Evolutionary conservation across 2,888 invertebrate species (phyloP), one percentile per base, ranked within the genome.

Genomic region (Linnaemya vulpina): DNA sequence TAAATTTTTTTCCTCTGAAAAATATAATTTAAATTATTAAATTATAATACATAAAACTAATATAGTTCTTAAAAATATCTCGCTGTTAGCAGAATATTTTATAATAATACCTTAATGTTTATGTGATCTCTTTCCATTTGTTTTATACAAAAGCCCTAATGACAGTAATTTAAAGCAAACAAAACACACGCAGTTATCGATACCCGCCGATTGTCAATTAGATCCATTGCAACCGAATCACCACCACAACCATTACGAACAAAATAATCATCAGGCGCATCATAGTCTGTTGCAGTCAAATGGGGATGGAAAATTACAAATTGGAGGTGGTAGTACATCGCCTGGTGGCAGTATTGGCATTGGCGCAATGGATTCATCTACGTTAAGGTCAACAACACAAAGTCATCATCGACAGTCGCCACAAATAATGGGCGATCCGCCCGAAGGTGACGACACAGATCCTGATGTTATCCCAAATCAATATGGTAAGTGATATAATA

Each of bases 401-500:
- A 90, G 88, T 70, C 89, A 89, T 88, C 90, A 90, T 91, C 92
- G 90, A 88, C 93, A 94, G 92, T 90, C 93, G 92, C 90, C 92
- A 49, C 92, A 91, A 87, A 87, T 92, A 84, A 89, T 91, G 87
- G 90, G 90, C 87, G 93, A 93, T 87, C 92, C 90, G 86, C 90
- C 91, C 81, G 93, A 93, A 87, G 90, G 90, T 78, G 93, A 93
- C 88, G 96, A 96, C 90, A 95, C 96, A 73, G 97, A 97, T 93
- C 97, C 97, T 63, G 97, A 97, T 92, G 96, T 97, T 89, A 97
- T 97, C 93, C 96, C 97, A 87, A 96, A 96, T 93, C 96, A 97
- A 93, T 96, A 97, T 93, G 97, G 97, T 97, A 90, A 94, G 95
- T 92, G 65, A 8, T 10, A 25, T n/a, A 38, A 43, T 17, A 15